Conservation (phyloP, 2,797 vertebrate species). For the Acanthopagrus latus region DNA sequence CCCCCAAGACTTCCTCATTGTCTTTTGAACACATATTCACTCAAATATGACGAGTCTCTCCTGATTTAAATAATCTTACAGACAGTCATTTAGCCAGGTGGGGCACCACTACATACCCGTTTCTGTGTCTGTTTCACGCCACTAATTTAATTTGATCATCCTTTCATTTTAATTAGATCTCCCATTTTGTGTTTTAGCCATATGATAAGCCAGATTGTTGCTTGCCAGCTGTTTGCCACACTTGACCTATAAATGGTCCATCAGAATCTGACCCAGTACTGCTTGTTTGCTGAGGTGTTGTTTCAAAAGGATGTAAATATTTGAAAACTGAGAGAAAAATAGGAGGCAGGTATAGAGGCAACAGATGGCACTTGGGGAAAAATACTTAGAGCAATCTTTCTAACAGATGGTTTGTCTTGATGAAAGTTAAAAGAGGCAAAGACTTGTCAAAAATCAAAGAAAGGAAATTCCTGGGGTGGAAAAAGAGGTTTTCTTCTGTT, state of each 20-base stretch:
- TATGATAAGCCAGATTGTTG: neutral
- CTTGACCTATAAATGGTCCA: neutral
- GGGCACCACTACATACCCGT: no score
- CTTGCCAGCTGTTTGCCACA: constrained; percentile 3
- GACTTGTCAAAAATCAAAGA: constrained; percentile 44
- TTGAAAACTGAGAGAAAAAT: constrained; percentile 9
- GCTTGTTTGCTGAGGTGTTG: neutral
- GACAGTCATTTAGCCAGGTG: neutral
- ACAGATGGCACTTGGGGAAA: constrained; percentile 46
- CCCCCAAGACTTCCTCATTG: no score
- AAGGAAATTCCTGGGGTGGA: constrained; percentile 21
- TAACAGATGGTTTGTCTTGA: constrained; percentile 64
- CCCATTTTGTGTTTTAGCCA: neutral
- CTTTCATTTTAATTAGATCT: neutral
- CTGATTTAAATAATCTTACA: neutral
- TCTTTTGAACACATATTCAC: no score
- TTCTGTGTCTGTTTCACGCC: neutral
- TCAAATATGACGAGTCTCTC: no score
- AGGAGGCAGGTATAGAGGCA: constrained; percentile 15
- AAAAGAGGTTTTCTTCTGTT: constrained; percentile 19
- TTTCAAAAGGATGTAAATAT: constrained; percentile 14
- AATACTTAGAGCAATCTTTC: constrained; percentile 43
- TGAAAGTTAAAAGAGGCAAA: constrained; percentile 62
- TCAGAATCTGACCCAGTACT: neutral
- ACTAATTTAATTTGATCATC: neutral